A percentile compares a stretch with the other conserved stretches of the same genome.
Conservation (phyloP, 37 sponge, comb jelly and placozoan genomes). For the Spongilla lacustris region DNA sequence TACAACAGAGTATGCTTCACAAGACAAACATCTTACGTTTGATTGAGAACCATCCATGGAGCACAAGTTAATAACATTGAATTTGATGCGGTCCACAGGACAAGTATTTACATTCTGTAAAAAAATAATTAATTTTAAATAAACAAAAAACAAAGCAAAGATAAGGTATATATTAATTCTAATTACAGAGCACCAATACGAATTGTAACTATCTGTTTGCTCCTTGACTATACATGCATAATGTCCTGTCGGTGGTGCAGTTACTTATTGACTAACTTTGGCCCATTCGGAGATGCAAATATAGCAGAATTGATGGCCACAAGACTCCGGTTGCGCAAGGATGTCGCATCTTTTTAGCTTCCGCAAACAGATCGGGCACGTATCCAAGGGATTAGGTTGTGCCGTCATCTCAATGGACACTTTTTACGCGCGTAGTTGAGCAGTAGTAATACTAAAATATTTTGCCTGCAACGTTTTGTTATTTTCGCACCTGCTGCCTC, state of each 20-base stretch:
- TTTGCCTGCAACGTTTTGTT: no score
- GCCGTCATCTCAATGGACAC: not conserved
- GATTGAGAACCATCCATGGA: not conserved
- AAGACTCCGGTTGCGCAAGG: constrained; percentile 62
- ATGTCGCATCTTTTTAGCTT: constrained; percentile 20
- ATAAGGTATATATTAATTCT: not conserved
- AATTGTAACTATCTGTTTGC: not conserved
- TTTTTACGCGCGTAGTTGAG: not conserved
- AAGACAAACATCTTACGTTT: not conserved
- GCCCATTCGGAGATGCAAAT: constrained; percentile 86
- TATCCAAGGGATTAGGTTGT: not conserved
- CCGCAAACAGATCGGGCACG: constrained; percentile 61
- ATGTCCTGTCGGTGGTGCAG: no score
- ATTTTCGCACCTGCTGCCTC: no score
- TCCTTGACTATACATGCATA: not conserved
- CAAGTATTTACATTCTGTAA: constrained; percentile 83
- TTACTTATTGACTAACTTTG: constrained; percentile 58
- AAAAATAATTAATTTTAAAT: not conserved
- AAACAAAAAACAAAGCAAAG: not conserved
- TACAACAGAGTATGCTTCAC: no score
- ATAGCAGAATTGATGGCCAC: constrained; percentile 77
- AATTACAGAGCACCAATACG: not conserved
- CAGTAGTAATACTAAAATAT: not conserved
- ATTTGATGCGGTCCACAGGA: constrained; percentile 78
- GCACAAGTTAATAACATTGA: constrained; percentile 56